These are phyloP conservation scores for Rhadina sibilatrix DNA, from an alignment of 2,113 vertebrate species.

Conservation along the genomic window DNA sequence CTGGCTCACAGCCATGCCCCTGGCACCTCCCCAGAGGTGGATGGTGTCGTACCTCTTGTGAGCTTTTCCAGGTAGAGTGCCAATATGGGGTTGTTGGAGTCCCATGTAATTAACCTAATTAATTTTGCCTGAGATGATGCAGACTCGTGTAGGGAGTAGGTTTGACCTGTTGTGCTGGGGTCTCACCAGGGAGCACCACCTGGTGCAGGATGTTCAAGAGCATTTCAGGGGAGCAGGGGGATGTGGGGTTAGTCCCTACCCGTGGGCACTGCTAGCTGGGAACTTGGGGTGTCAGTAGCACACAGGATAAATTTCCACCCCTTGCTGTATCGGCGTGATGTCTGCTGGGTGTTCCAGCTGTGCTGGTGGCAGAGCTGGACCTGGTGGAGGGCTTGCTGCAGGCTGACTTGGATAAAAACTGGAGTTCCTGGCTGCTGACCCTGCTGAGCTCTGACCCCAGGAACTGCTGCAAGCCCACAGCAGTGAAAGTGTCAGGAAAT, in stretches of 20 bases:
- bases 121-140: background rate
- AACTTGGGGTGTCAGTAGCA: background rate
- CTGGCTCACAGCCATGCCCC: background rate
- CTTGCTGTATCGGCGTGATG: background rate
- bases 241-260: background rate
- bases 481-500: background rate
- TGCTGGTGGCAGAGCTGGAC: background rate
- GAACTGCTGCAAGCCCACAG: background rate
- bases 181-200: background rate
- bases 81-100: background rate
- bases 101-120: background rate
- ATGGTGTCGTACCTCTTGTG: background rate
- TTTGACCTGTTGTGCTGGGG: background rate
- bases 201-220: background rate
- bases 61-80: background rate
- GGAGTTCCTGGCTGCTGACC: background rate
- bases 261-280: background rate
- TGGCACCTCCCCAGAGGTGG: background rate
- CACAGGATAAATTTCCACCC: background rate
- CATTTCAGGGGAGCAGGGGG: background rate
- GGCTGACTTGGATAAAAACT: background rate
- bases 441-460: background rate
- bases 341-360: background rate
- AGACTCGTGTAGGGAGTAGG: background rate
- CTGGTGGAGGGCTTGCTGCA: background rate